phyloP scores from a whole-genome alignment of 2,113 vertebrate genomes.

The Galbula dea region DNA sequence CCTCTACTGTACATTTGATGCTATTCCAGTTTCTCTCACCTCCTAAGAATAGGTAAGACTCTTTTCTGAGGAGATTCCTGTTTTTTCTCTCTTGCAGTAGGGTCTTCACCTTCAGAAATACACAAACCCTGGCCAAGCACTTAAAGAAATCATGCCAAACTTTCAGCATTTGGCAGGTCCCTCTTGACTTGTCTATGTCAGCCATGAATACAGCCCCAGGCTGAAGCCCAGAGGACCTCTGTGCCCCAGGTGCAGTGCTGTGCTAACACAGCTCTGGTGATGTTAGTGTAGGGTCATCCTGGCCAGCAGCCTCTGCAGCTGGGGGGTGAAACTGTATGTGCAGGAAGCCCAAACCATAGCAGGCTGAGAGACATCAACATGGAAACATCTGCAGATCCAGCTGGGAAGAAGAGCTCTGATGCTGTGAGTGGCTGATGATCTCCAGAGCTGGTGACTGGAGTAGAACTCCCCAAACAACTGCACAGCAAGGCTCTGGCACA shows the following conservation, averaged over 20 bases:
- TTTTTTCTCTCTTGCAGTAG: neutral
- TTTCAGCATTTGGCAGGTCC: neutral
- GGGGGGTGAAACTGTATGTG: rapidly evolving
- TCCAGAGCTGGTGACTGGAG: neutral
- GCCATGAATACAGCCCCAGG: neutral
- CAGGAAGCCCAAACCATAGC: neutral
- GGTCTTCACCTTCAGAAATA: neutral
- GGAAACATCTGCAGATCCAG: neutral
- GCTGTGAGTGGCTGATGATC: neutral
- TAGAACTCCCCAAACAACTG: neutral
- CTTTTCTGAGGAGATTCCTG: neutral
- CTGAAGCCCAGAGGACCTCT: neutral
- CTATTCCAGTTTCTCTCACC: neutral
- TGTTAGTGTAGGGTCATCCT: neutral
- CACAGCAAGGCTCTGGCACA: neutral
- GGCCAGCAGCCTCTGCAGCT: neutral
- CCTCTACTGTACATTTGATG: neutral
- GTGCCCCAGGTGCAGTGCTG: neutral
- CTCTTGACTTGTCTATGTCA: neutral
- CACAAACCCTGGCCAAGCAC: neutral
- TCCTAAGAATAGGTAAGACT: neutral
- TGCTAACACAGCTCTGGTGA: neutral
- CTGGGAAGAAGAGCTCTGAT: neutral
- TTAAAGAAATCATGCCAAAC: neutral
- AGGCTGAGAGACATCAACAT: neutral